Evolutionary conservation across 2,888 invertebrate genomes (phyloP), one percentile per base, ranked within the genome.

Genomic region (Parapristionchus giblindavisi): DNA sequence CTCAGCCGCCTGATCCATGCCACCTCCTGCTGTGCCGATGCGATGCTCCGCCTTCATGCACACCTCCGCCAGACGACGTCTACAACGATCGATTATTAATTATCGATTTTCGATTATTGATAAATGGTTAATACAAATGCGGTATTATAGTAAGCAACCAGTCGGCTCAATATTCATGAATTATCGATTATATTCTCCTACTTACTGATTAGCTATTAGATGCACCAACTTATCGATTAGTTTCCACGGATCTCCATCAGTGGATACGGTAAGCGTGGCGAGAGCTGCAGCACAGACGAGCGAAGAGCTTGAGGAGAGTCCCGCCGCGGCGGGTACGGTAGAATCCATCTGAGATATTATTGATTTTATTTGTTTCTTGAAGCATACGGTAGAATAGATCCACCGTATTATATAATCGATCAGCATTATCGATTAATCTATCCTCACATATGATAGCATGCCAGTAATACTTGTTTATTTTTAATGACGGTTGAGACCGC

Each of bases 1-100:
- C 71, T 95, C 95, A 85, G 97, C 96, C 0, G 99, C 97, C 90
- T 99, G 99, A 89, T 99, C 99, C 99, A 99, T 99, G 78, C 99
- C 99, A 54, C 99, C 99, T 34, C 99, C 98, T 89, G 95, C 93
- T 0, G 98, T 97, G 32, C 99, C 99, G 83, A 99, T 96, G 85
- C 94, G 94, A 80, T 93, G 92, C 90, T 99, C 99, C 88, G 94
- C 93, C 80, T 91, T 91, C 0, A 97, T 96, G 88, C 97, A 94
- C 79, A 96, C 89, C 63, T 93, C 92, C 24, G 98, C 96, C 81
- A 98, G 90, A n/a, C 77, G 70, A 54, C 76, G 75, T 61, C 81
- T 82, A 27, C 54, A 32, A 79, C 58, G 0, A 60, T 72, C n/a
- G 40, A 1, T 43, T 2, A 32, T 8, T 36, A 24, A 38, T 8